Evolutionary conservation across 2,888 invertebrate genomes (phyloP).

Genomic region (Brachyptera risi): DNA sequence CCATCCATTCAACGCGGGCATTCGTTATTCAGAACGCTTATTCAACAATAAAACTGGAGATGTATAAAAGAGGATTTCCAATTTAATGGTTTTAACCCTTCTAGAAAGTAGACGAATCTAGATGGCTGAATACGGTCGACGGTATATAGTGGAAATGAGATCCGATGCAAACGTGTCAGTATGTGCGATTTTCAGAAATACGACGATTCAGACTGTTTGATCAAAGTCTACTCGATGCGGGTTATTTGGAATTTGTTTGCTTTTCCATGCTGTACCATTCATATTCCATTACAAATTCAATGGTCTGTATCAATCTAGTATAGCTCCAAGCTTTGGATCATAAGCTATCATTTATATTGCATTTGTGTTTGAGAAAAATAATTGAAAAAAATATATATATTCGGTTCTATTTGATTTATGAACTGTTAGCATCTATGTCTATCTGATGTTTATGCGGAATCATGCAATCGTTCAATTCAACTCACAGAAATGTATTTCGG

Average conservation of each 20-base stretch:
- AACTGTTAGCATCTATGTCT: too few relatives aligned
- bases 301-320: constrained; percentile 3
- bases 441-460: too few relatives aligned
- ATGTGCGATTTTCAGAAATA: constrained; percentile 6
- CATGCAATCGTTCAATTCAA: too few relatives aligned
- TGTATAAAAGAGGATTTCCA: neutral
- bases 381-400: neutral
- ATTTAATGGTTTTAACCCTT: constrained; percentile 3
- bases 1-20: neutral
- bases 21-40: neutral
- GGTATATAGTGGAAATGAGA: neutral
- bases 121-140: neutral
- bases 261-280: neutral
- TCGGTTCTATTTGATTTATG: too few relatives aligned
- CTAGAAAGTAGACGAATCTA: neutral
- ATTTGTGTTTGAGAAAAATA: neutral
- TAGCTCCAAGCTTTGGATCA: neutral
- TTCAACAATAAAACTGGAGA: constrained; percentile 8
- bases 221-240: neutral
- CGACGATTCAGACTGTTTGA: constrained; percentile 6
- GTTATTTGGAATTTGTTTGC: constrained; percentile 11
- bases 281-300: neutral
- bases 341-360: neutral
- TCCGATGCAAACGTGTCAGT: constrained; percentile 14
- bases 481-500: too few relatives aligned